Evolutionary conservation across 2,797 vertebrate species (phyloP), one percentile per base, ranked within the genome.

Genomic region (Neosalanx taihuensis): DNA sequence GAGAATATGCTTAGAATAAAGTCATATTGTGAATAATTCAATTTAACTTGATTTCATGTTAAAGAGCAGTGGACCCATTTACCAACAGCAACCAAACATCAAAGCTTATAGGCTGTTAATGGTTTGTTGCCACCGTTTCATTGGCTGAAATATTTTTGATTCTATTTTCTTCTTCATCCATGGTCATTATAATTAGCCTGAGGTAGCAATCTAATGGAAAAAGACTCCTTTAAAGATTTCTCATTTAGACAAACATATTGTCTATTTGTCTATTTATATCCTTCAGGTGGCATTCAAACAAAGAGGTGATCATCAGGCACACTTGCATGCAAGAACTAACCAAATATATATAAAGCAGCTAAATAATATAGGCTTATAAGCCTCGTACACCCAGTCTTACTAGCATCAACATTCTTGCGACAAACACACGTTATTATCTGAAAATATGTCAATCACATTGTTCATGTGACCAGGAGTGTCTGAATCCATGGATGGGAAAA

Each of bases 171-270:
- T 49, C 67, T 77, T 69, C 6, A 56, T 79, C 69, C 63, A 62
- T 46, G 83, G 78, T 68, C 18, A 61, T 56, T 77, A 87, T 85
- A 79, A 79, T 87, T 84, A 86, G 80, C 83, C 81, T 65, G 82
- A 83, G 83, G 83, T 81, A 79, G 78, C 78, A 53, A 79, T 74
- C 79, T 80, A 76, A 88, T 84, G 65, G 84, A 84, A 84, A 84
- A 77, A 71, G 76, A 76, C 79, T 81, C 79, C 64, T 60, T 77
- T 74, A 78, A 84, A 86, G 88, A 92, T 92, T 89, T 91, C 87
- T 89, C 88, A 91, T 91, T 91, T 87, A 91, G 86, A 91, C 89
- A 87, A 87, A 88, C 83, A 85, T 71, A 26, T 26, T 26, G 23
- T 26, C 23, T 26, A 26, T 26, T 26, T 26, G 23, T n/a, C n/a